Percentiles rank a stretch among this genome's conserved stretches.
These are phyloP conservation scores for Oscheius sp. DNA, from an alignment of 2,888 invertebrate genomes.

Conservation along the genomic window DNA sequence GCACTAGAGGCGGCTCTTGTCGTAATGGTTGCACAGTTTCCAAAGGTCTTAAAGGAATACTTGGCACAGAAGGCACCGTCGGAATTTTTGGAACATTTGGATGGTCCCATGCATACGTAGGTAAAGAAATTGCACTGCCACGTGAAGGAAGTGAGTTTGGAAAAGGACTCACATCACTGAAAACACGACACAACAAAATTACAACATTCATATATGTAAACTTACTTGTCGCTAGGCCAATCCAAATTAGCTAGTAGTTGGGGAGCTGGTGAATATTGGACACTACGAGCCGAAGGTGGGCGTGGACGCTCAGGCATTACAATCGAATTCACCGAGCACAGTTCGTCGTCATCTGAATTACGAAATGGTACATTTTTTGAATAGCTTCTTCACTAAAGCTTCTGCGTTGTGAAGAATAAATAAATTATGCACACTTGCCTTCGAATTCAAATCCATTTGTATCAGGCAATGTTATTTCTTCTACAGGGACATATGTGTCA, in stretches of 20 bases:
- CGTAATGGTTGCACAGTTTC: slow-evolving; percentile 35
- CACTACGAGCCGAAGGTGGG: slow-evolving; percentile 55
- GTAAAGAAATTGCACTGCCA: slow-evolving; percentile 28
- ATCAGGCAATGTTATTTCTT: slow-evolving; percentile 39
- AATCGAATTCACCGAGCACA: slow-evolving; percentile 28
- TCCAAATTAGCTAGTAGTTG: slow-evolving; percentile 48
- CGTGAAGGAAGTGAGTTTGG: slow-evolving; percentile 49
- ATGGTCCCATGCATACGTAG: slow-evolving; percentile 8
- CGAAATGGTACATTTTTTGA: too few relatives aligned
- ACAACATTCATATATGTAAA: slow-evolving; percentile 6
- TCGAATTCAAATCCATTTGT: slow-evolving; percentile 48
- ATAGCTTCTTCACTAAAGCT: too few relatives aligned
- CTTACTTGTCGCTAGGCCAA: slow-evolving; percentile 44
- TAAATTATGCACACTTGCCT: slow-evolving; percentile 30
- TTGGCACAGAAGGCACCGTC: slow-evolving; percentile 12
- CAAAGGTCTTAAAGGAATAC: slow-evolving; percentile 30
- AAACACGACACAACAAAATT: slow-evolving; percentile 19
- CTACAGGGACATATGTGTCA: slow-evolving; percentile 34
- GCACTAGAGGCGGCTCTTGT: too few relatives aligned
- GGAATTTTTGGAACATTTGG: neutral
- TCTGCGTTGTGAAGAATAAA: neutral
- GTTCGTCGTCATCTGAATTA: slow-evolving; percentile 43
- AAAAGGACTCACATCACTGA: slow-evolving; percentile 35
- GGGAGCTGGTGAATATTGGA: slow-evolving; percentile 35
- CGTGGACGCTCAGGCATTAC: slow-evolving; percentile 48